Evolutionary conservation across 2,113 vertebrate species (phyloP).

Genomic region (Sander lucioperca): DNA sequence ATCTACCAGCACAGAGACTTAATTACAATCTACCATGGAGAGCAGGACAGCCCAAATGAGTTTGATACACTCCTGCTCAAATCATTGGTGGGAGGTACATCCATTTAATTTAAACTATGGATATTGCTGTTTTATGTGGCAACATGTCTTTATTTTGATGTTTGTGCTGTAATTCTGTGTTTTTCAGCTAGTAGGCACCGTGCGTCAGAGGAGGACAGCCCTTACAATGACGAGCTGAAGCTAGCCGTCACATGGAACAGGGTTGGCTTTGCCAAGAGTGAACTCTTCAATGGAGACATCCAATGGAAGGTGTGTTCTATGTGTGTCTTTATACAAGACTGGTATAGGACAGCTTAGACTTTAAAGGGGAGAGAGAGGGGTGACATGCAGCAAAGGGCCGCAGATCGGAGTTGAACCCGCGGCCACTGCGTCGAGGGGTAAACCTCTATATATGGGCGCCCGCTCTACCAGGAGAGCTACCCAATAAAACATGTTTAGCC

Average conservation of each 20-base stretch:
- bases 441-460: too few species aligned
- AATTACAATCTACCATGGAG: constrained; percentile 86
- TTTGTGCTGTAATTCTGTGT: constrained; percentile 7
- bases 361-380: too few species aligned
- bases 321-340: too few species aligned
- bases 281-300: constrained; percentile 92
- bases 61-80: constrained; percentile 91
- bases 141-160: background rate
- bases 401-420: too few species aligned
- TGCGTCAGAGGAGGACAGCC: constrained; percentile 73
- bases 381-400: too few species aligned
- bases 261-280: constrained; percentile 92
- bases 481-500: background rate
- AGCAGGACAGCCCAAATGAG: constrained; percentile 88
- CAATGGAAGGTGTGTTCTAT: constrained; percentile 86
- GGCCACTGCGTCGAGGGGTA: too few species aligned
- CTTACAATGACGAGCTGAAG: constrained; percentile 90
- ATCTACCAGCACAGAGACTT: constrained; percentile 88
- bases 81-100: constrained; percentile 87
- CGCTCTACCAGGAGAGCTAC: too few species aligned
- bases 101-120: background rate
- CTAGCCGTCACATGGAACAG: constrained; percentile 93
- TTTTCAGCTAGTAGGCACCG: constrained; percentile 81
- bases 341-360: too few species aligned
- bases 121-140: background rate